Evolutionary conservation across 92 coral and sea anemone species (phyloP).

Genomic region (Bergia sp.): DNA sequence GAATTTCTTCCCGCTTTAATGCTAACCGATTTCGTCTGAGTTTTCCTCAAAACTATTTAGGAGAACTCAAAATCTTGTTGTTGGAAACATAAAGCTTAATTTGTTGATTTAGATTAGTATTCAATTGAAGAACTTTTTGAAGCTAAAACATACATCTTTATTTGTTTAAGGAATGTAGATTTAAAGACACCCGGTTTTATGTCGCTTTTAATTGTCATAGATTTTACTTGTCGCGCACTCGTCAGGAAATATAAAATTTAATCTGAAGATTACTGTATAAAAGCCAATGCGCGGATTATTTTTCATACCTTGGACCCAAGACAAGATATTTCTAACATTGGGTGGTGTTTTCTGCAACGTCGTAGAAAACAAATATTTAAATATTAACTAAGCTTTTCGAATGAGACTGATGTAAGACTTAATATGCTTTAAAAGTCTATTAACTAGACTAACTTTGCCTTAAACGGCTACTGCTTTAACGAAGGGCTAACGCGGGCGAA

Average conservation of each 20-base stretch:
- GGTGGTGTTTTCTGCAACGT: not conserved
- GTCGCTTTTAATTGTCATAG: not conserved
- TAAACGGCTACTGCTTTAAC: too few relatives aligned
- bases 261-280: not conserved
- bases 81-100: not conserved
- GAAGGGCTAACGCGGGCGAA: too few relatives aligned
- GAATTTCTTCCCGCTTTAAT: not conserved
- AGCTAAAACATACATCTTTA: not conserved
- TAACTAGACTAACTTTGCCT: too few relatives aligned
- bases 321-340: not conserved
- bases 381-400: not conserved
- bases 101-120: not conserved
- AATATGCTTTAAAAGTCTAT: too few relatives aligned
- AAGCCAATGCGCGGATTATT: not conserved
- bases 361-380: too few relatives aligned
- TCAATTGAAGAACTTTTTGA: not conserved
- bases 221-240: not conserved
- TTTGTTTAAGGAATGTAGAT: not conserved
- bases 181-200: not conserved
- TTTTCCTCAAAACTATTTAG: not conserved
- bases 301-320: not conserved
- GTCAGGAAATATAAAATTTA: not conserved
- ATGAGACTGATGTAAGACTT: not conserved
- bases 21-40: not conserved
- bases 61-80: not conserved